Evolutionary conservation across 2,797 vertebrate species (phyloP), one percentile per base, ranked within the genome.

Genomic region (Somateria mollissima): DNA sequence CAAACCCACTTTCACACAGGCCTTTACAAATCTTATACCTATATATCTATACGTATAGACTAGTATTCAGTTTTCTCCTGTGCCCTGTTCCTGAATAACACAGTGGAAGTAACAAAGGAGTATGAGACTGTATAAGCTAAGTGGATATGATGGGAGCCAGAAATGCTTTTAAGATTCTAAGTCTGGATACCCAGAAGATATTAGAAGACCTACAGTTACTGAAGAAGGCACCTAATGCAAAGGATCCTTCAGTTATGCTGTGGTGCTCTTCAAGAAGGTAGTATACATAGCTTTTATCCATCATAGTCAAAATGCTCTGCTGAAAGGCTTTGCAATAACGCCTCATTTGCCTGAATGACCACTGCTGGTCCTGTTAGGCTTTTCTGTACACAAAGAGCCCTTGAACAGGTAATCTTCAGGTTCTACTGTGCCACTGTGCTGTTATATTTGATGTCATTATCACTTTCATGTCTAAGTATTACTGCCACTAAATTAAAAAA

Each of bases 201-300:
- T 64, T 45, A 72, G 36, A n/a, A 49, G 56, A 75, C 10, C 13
- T 82, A 11, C 7, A 15, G 47, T 28, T 24, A 25, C 37, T 66
- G 37, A 79, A 58, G 32, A 67, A 58, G 37, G 51, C 11, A 56
- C 3, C 2, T 58, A 51, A 58, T 25, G 15, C 30, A 89, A 83
- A 45, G 21, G 11, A 83, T 64, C 10, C 6, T 66, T 67, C 22
- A 82, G 3, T 18, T 66, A 21, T 51, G 13, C 13, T 53, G 20
- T 37, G 7, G 28, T 51, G 20, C 28, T 36, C 1, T 77, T 77
- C 10, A 21, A 71, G 19, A 22, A 37, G 5, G 17, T 37, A 4
- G 0, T 2, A 0, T 20, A 56, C 2, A 19, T 2, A 32, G 3
- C 32, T 53, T 76, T 70, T 64, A 37, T 67, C 14, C 36, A 58